A percentile compares a stretch with the other conserved stretches of the same genome.
phyloP scores from a whole-genome alignment of 2,113 vertebrate species.

The Percopsis transmontana region DNA sequence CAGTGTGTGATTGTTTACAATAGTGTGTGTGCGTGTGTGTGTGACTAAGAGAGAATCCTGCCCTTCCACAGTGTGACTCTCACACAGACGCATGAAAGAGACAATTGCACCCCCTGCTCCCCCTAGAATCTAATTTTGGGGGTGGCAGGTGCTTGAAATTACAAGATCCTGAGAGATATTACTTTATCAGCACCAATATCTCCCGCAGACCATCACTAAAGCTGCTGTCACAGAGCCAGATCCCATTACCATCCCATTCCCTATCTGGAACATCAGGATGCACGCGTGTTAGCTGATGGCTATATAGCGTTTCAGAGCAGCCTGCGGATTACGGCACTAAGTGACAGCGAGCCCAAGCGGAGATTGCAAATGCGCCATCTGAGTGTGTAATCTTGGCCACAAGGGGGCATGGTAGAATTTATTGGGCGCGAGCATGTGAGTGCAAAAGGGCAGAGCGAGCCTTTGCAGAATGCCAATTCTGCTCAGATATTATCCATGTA shows the following conservation, averaged over 20 bases:
- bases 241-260: conserved; percentile 57
- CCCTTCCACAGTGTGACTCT: background rate
- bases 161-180: conserved; percentile 71
- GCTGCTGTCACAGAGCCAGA: conserved; percentile 49
- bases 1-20: conserved; percentile 48
- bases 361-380: no score
- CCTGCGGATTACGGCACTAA: no score
- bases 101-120: conserved; percentile 27
- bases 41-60: background rate
- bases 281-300: conserved; percentile 16
- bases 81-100: conserved; percentile 2
- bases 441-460: no score
- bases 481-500: no score
- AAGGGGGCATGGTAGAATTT: conserved; percentile 25
- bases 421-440: conserved; percentile 33
- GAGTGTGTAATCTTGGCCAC: no score
- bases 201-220: conserved; percentile 53
- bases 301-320: no score
- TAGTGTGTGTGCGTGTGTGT: conserved; percentile 26
- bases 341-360: no score
- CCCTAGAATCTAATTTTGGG: conserved; percentile 60
- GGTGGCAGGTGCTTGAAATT: conserved; percentile 61
- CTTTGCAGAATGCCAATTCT: no score
- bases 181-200: conserved; percentile 71
- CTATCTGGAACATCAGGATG: conserved; percentile 40